A percentile compares a stretch with the other conserved stretches of the same genome.
Evolutionary conservation across 2,113 vertebrate species (phyloP).

Genomic region (Mus musculus): DNA sequence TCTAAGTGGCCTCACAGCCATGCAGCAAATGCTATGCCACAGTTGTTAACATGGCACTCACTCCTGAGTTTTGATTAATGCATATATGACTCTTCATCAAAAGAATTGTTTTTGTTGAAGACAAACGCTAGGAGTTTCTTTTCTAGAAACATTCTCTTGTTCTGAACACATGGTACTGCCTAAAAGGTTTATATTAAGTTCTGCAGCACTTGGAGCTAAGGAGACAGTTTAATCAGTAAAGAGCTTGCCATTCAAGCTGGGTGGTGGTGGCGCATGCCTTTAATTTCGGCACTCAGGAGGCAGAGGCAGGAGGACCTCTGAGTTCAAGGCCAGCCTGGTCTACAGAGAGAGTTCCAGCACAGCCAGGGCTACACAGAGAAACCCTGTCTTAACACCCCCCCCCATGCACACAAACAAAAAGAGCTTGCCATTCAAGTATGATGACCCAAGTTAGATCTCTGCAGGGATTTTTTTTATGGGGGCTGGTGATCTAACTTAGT

Average conservation of each 20-base stretch:
- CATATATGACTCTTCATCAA: not conserved
- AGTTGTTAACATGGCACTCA: not conserved
- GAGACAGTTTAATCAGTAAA: not conserved
- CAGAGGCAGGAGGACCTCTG: not conserved
- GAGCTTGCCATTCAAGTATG: too few relatives aligned
- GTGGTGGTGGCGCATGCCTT: not conserved
- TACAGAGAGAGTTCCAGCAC: not conserved
- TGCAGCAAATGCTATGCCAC: too few relatives aligned
- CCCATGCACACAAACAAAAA: not conserved
- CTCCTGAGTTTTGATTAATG: not conserved
- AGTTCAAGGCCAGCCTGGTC: not conserved
- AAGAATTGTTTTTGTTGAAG: constrained; percentile 13
- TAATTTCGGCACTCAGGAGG: not conserved
- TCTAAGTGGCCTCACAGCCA: too few relatives aligned
- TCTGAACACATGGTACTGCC: not conserved
- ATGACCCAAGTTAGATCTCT: not conserved
- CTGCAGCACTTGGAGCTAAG: not conserved
- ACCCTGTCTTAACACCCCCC: not conserved
- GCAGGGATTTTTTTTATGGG: not conserved
- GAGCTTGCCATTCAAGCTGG: too few relatives aligned
- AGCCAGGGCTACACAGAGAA: not conserved
- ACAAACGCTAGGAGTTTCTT: not conserved
- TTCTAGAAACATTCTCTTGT: not conserved
- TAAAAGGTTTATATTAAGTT: not conserved
- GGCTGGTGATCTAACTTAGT: not conserved